Conservation (phyloP, 1,140 invertebrate genomes). For the Drosophila punjabiensis region DNA sequence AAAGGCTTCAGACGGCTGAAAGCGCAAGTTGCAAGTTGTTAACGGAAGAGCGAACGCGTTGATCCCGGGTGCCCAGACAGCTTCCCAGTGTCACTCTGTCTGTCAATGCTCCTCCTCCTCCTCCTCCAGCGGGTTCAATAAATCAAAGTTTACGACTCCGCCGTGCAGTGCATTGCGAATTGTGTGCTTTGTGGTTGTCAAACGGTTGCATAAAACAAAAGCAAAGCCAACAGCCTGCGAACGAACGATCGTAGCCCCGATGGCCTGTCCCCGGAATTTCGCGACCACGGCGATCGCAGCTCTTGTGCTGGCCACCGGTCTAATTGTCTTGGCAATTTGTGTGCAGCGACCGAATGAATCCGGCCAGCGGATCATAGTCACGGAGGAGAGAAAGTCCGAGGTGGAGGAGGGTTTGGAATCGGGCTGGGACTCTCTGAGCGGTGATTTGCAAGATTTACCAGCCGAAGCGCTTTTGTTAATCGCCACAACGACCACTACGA, state of each 20-base stretch:
- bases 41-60: constrained; percentile 18
- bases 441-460: constrained; percentile 51
- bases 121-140: constrained; percentile 48
- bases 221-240: constrained; percentile 1
- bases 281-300: constrained; percentile 36
- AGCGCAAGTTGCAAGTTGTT: constrained; percentile 52
- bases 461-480: constrained; percentile 48
- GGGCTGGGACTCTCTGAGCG: constrained; percentile 7
- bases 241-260: constrained; percentile 11
- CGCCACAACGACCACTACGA: constrained; percentile 47
- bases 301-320: constrained; percentile 53
- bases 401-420: background rate
- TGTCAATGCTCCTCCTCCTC: constrained; percentile 3
- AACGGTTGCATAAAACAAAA: constrained; percentile 50
- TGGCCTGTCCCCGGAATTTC: constrained; percentile 56
- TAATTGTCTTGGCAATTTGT: constrained; percentile 70
- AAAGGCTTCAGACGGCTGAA: constrained; percentile 54
- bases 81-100: constrained; percentile 18
- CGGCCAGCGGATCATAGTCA: constrained; percentile 51
- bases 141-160: constrained; percentile 66
- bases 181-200: constrained; percentile 24
- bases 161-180: constrained; percentile 29
- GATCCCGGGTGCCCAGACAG: constrained; percentile 25
- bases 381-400: constrained; percentile 36
- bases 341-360: constrained; percentile 51